A percentile compares a stretch with the other conserved stretches of the same genome.
phyloP scores from a whole-genome alignment of 1,140 invertebrate genomes.

The Drosophila tristis region DNA sequence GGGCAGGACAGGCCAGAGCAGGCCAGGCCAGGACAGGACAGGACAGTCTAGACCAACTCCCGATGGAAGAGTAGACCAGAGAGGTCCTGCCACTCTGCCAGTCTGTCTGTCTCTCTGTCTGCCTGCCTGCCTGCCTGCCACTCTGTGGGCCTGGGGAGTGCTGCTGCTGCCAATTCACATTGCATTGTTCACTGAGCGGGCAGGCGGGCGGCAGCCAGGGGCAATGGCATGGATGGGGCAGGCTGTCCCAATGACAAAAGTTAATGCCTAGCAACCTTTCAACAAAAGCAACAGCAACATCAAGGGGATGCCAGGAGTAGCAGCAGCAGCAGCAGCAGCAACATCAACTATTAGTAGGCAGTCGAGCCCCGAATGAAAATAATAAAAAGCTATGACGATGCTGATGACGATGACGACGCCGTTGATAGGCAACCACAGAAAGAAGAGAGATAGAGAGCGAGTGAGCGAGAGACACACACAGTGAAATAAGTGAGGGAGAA shows the following conservation, averaged over 20 bases:
- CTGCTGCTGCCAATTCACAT: slow-evolving; percentile 67
- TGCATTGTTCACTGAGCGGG: slow-evolving; percentile 72
- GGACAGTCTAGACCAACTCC: slow-evolving; percentile 7
- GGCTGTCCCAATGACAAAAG: slow-evolving; percentile 72
- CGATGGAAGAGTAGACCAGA: slow-evolving; percentile 3
- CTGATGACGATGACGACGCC: slow-evolving; percentile 52
- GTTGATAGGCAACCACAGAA: slow-evolving; percentile 60
- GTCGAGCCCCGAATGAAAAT: slow-evolving; percentile 70
- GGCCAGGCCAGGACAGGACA: slow-evolving; percentile 6
- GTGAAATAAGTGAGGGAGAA: slow-evolving; percentile 11
- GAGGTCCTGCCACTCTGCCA: slow-evolving; percentile 4
- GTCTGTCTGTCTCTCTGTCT: not conserved
- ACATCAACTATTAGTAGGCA: slow-evolving; percentile 69
- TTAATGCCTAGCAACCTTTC: slow-evolving; percentile 76
- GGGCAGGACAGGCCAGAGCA: slow-evolving; percentile 6
- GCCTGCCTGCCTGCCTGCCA: not conserved
- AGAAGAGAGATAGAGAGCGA: slow-evolving; percentile 9
- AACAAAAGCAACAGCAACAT: slow-evolving; percentile 56
- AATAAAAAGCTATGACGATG: slow-evolving; percentile 71
- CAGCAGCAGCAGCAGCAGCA: slow-evolving; percentile 27
- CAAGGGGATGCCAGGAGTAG: slow-evolving; percentile 8
- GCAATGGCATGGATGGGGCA: slow-evolving; percentile 12
- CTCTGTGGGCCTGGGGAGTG: too few relatives aligned
- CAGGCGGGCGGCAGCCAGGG: not conserved
- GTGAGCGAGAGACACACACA: slow-evolving; percentile 5